Conservation (phyloP, 2,797 vertebrate genomes). For the Diceros bicornis region DNA sequence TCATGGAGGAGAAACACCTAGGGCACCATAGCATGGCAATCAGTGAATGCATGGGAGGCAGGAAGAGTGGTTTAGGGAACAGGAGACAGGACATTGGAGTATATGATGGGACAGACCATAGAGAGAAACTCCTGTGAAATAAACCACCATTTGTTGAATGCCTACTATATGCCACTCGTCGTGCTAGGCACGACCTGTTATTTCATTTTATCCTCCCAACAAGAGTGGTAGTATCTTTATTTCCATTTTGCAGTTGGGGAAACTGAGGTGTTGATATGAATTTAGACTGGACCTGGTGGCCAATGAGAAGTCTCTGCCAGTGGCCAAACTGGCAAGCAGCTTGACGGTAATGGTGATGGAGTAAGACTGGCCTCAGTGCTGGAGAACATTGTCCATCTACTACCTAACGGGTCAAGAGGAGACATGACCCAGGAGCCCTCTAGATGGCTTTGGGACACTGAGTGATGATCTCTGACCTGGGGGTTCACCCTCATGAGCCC, state of each 20-base stretch:
- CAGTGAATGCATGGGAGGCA: background rate
- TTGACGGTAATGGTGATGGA: background rate
- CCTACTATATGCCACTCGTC: too few species aligned
- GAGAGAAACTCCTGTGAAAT: background rate
- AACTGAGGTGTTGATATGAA: background rate
- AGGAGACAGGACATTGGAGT: background rate
- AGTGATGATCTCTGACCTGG: background rate
- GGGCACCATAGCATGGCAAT: background rate
- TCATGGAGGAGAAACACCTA: background rate
- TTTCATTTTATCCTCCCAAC: constrained; percentile 10
- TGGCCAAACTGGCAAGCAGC: background rate
- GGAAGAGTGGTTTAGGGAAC: background rate
- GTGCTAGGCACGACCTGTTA: background rate
- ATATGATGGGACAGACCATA: background rate
- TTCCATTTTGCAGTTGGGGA: background rate
- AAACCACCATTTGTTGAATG: background rate
- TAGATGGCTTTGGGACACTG: background rate
- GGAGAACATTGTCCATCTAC: background rate
- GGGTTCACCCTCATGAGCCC: background rate
- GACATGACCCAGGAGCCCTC: background rate
- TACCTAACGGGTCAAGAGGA: background rate
- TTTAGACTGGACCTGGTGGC: background rate
- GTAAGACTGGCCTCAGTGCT: background rate
- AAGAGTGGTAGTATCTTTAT: background rate
- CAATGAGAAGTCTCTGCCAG: background rate